Evolutionary conservation across 1,140 invertebrate species (phyloP), one percentile per base, ranked within the genome.

Genomic region (Linepithema humile): DNA sequence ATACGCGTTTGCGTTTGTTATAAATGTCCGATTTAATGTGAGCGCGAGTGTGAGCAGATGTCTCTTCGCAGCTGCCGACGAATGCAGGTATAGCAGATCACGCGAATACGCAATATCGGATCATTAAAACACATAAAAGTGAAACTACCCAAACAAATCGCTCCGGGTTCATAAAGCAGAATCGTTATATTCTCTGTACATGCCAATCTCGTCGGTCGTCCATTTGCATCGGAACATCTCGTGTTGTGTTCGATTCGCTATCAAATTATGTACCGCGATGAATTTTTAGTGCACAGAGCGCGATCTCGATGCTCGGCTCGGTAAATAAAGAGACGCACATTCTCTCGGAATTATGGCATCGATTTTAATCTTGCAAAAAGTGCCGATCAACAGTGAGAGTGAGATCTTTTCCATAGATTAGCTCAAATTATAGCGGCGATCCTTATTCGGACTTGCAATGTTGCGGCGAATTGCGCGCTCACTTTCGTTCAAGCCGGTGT

Each of bases 361-460:
- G 82, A 83, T 83, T 55, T 59, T 77, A 53, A 85, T 88, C 83
- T 85, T 57, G 74, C 80, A 74, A 64, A 85, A 62, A 62, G 75
- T 85, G 80, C 70, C 70, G 83, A 86, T 86, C 85, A 75, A 72
- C 70, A 50, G 62, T 69, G 53, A 82, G 83, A 88, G 86, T 38
- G 77, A 88, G 82, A 45, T 45, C 43, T 83, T 82, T 83, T 60
- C 53, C 75, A 67, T 78, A 83, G 53, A 88, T 87, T 64, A 73
- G 57, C 20, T 83, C 55, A 83, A 88, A 88, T 88, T 88, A 85
- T 78, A 70, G 72, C 86, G 32, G 65, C 72, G 83, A 88, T 83
- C 59, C 65, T 88, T 88, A 88, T 88, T 85, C 43, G 3, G 73
- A 70, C 40, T 77, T 72, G 65, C 62, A 53, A 73, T 78, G 70